phyloP scores from a whole-genome alignment of 2,113 vertebrate genomes.

The Ailuropoda melanoleuca region DNA sequence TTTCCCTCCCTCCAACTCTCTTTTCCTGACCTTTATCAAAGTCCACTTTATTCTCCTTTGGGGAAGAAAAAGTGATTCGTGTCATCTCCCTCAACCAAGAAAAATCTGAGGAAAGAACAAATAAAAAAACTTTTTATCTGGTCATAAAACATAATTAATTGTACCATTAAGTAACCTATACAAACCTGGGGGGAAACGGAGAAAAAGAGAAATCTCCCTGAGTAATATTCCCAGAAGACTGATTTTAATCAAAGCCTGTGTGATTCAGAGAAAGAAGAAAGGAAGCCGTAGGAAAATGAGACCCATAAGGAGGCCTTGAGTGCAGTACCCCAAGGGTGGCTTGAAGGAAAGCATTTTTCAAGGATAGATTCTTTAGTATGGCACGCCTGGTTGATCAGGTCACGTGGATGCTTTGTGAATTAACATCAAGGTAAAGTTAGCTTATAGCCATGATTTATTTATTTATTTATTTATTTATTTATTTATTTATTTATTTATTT shows the following conservation, averaged over 20 bases:
- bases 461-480: background rate
- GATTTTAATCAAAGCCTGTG: conserved; percentile 43
- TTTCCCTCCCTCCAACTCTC: conserved; percentile 23
- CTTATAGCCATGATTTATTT: background rate
- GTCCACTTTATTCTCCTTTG: conserved; percentile 44
- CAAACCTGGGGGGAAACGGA: background rate
- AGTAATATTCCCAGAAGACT: conserved; percentile 41
- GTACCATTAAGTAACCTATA: conserved; percentile 59
- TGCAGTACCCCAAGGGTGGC: background rate
- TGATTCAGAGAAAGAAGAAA: conserved; percentile 37
- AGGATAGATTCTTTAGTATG: background rate
- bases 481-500: background rate
- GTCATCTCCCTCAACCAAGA: background rate
- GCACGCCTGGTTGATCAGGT: background rate
- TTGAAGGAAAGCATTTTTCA: background rate
- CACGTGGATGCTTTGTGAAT: background rate
- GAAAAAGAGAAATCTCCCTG: background rate
- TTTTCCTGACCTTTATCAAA: conserved; percentile 73
- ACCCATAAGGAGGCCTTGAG: background rate
- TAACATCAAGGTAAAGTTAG: background rate
- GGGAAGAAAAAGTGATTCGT: conserved; percentile 50
- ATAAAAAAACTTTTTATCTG: conserved; percentile 45
- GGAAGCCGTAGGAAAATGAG: background rate
- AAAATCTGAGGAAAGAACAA: conserved; percentile 52
- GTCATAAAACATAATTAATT: conserved; percentile 67